These are phyloP conservation scores for Heliangelus exortis DNA, from an alignment of 2,797 vertebrate species.

Conservation along the genomic window DNA sequence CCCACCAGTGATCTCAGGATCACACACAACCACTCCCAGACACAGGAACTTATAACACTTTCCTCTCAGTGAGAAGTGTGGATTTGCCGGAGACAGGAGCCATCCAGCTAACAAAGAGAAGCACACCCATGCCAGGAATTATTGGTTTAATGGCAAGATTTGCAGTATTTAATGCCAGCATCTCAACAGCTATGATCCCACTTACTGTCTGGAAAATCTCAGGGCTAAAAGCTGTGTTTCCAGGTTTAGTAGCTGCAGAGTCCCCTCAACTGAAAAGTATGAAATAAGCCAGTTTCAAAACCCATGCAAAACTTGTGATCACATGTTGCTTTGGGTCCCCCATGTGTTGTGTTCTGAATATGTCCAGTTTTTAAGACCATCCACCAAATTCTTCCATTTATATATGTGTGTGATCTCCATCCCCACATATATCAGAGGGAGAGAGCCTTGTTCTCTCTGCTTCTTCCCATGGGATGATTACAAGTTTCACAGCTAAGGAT, in stretches of 20 bases:
- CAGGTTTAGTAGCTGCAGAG: not conserved
- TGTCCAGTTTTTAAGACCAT: not conserved
- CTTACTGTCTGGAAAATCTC: not conserved
- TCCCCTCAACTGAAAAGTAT: not conserved
- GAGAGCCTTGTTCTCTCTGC: not conserved
- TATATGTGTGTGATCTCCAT: not conserved
- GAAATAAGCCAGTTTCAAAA: not conserved
- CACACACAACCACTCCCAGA: not conserved
- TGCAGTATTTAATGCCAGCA: not conserved
- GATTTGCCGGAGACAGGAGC: not conserved
- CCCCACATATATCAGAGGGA: not conserved
- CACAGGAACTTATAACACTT: not conserved
- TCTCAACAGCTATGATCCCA: not conserved
- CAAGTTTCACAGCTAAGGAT: slow-evolving; percentile 18
- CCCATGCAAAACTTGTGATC: not conserved
- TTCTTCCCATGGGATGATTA: not conserved
- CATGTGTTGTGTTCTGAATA: not conserved
- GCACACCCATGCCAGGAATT: not conserved
- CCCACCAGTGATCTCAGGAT: not conserved
- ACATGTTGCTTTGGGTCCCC: not conserved
- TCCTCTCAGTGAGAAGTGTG: not conserved
- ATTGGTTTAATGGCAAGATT: not conserved
- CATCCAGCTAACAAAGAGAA: not conserved
- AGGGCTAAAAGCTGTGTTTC: not conserved
- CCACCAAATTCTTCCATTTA: not conserved